Percentiles rank a stretch among this genome's conserved stretches.
Conservation (phyloP, 2,113 vertebrate species). For the Nymphicus hollandicus region DNA sequence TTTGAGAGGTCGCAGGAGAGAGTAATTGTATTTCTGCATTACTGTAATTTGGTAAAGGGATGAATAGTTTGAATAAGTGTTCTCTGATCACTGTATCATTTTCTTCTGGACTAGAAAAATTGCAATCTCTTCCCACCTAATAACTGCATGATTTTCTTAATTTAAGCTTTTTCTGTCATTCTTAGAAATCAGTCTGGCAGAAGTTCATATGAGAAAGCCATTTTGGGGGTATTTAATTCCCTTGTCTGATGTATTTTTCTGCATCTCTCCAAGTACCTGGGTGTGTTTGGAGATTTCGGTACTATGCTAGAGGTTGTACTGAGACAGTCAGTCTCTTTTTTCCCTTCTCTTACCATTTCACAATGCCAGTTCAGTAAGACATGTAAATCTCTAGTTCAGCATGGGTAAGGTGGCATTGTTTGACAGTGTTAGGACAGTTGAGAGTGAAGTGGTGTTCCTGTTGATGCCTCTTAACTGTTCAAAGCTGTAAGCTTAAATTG, state of each 20-base stretch:
- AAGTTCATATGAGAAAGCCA: not conserved
- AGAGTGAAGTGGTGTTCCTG: not conserved
- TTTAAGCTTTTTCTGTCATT: not conserved
- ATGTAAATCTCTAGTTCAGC: not conserved
- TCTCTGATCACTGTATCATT: not conserved
- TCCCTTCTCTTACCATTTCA: not conserved
- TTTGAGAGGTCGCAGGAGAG: not conserved
- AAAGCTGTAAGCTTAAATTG: not conserved
- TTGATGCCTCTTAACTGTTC: not conserved
- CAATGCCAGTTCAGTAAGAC: not conserved
- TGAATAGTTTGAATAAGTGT: not conserved
- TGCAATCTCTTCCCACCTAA: not conserved
- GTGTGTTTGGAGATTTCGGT: not conserved
- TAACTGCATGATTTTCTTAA: not conserved
- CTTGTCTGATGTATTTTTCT: not conserved
- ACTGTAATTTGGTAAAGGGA: not conserved
- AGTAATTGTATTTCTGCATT: conserved; percentile 1
- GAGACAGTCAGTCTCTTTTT: not conserved
- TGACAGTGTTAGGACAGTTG: not conserved
- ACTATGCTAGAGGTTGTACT: accelerated
- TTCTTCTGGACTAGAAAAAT: not conserved
- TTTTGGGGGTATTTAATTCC: not conserved
- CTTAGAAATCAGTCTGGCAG: not conserved
- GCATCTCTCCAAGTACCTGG: not conserved
- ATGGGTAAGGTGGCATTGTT: not conserved